phyloP scores from a whole-genome alignment of 2,888 invertebrate species.

The Drosophila dives region DNA sequence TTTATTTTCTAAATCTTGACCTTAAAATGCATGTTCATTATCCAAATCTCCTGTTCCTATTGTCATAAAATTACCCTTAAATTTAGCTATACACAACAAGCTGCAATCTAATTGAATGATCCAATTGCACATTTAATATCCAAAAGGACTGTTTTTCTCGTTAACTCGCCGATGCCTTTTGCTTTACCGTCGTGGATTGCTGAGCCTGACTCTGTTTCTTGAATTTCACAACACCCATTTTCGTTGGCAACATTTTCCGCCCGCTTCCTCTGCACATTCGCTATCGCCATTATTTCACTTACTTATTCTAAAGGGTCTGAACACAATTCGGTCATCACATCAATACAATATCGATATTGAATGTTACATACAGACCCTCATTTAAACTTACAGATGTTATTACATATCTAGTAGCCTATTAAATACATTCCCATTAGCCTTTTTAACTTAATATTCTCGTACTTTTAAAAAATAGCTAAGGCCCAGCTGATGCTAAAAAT shows the following conservation, averaged over 20 bases:
- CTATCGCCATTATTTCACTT: neutral
- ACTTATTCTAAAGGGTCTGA: neutral
- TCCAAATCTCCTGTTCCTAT: neutral
- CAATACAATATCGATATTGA: neutral
- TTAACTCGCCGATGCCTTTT: neutral
- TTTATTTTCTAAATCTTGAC: neutral
- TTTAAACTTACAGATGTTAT: neutral
- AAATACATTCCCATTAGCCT: neutral
- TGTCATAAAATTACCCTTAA: no score
- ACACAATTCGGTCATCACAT: neutral
- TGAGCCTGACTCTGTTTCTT: neutral
- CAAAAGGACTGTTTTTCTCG: neutral
- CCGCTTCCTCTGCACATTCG: neutral
- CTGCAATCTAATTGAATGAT: neutral
- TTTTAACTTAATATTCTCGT: neutral
- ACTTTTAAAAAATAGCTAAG: neutral
- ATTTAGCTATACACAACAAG: neutral
- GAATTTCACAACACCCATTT: neutral
- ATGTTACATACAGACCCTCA: neutral
- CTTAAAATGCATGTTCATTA: neutral
- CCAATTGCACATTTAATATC: neutral
- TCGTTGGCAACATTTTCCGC: neutral
- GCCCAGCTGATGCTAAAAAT: neutral
- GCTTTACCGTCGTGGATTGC: neutral
- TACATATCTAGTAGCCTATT: neutral